Conservation (phyloP, 2,888 invertebrate species). For the Zele albiditarsus region DNA sequence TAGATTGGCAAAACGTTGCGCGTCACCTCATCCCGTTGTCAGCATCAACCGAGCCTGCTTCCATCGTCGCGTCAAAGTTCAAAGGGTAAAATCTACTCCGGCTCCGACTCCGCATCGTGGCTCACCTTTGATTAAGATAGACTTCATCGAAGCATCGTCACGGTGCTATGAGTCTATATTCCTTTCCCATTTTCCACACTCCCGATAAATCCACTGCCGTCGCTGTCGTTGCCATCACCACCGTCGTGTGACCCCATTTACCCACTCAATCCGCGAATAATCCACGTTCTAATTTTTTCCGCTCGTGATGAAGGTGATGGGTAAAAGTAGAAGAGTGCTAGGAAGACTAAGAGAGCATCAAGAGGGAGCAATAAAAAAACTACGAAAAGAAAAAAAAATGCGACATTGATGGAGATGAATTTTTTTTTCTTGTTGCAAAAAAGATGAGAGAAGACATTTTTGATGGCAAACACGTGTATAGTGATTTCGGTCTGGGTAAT, state of each 20-base stretch:
- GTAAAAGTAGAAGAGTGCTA: neutral
- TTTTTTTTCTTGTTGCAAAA: neutral
- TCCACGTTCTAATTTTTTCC: constrained; percentile 24
- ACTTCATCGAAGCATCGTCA: constrained; percentile 40
- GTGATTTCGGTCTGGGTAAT: constrained; percentile 52
- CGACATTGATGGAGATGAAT: constrained; percentile 19
- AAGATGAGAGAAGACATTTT: constrained; percentile 12
- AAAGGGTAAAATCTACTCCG: constrained; percentile 48
- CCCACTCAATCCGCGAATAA: constrained; percentile 36
- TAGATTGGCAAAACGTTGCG: neutral
- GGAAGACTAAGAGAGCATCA: neutral
- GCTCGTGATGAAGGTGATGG: neutral
- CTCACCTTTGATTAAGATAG: constrained; percentile 50
- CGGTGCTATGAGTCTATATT: constrained; percentile 25
- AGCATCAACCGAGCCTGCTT: constrained; percentile 36
- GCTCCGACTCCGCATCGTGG: constrained; percentile 17
- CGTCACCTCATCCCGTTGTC: neutral
- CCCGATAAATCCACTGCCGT: constrained; percentile 19
- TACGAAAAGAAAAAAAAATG: neutral
- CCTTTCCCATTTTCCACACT: neutral
- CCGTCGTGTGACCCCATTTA: constrained; percentile 33
- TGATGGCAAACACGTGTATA: constrained; percentile 53
- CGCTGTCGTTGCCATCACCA: constrained; percentile 18
- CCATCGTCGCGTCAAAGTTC: constrained; percentile 51
- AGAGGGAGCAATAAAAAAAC: neutral